Evolutionary conservation across 2,888 invertebrate species (phyloP).

Genomic region (Arenicola marina): DNA sequence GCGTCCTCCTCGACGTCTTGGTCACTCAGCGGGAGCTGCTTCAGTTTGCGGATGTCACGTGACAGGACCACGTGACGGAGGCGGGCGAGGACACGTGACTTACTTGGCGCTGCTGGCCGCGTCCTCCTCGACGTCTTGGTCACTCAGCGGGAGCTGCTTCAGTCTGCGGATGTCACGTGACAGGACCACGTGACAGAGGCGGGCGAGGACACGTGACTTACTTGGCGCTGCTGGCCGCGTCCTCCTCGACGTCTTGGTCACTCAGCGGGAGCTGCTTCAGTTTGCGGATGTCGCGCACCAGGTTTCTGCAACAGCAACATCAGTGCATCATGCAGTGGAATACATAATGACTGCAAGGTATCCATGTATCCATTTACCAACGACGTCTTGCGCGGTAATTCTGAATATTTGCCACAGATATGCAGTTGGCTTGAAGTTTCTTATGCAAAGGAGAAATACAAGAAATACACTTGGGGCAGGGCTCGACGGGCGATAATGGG

Average conservation of each 20-base stretch:
- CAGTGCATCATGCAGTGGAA: neutral
- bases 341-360: no score
- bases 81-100: no score
- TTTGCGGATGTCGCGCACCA: conserved; percentile 66
- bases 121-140: conserved; percentile 66
- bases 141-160: conserved; percentile 66
- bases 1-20: conserved; percentile 67
- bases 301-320: conserved; percentile 12
- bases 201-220: no score
- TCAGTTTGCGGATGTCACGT: conserved; percentile 65
- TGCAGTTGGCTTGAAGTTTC: no score
- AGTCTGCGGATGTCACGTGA: conserved; percentile 65
- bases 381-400: no score
- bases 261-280: conserved; percentile 66
- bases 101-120: conserved; percentile 63
- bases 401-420: no score
- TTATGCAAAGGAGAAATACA: no score
- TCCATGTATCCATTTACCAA: no score
- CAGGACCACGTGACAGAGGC: no score
- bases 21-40: conserved; percentile 66
- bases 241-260: conserved; percentile 66
- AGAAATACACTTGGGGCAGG: no score
- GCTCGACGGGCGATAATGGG: no score
- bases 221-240: conserved; percentile 64
- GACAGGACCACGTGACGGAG: no score